phyloP scores from a whole-genome alignment of 2,797 vertebrate genomes.

The Sitta carolinensis region DNA sequence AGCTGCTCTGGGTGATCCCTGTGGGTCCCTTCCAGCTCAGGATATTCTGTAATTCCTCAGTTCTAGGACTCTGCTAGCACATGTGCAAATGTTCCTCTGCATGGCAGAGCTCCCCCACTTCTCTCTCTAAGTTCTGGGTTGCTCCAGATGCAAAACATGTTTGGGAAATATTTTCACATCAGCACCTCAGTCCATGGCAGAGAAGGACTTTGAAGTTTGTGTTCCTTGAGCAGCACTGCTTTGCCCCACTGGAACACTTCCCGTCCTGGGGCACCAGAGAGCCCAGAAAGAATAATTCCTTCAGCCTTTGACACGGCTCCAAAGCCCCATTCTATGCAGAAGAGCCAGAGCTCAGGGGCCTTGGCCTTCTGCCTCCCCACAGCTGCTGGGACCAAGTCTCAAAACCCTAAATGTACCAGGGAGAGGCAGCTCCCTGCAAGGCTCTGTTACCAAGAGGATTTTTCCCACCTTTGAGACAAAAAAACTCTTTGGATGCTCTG shows the following conservation, averaged over 20 bases:
- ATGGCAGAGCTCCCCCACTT: not conserved
- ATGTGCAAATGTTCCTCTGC: not conserved
- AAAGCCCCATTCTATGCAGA: not conserved
- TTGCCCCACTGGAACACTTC: not conserved
- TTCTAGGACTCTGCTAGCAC: not conserved
- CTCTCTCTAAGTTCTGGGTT: not conserved
- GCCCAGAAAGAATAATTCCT: not conserved
- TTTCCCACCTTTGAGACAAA: not conserved
- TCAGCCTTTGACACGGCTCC: not conserved
- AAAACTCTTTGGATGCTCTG: not conserved
- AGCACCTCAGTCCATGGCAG: not conserved
- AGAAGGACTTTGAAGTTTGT: not conserved
- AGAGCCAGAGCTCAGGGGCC: not conserved
- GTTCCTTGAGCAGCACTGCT: not conserved
- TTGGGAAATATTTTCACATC: conserved; percentile 36
- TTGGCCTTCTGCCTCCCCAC: not conserved
- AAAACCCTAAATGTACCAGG: not conserved
- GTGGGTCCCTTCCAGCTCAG: not conserved
- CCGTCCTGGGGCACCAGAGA: not conserved
- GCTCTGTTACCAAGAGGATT: not conserved
- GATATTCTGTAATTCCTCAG: not conserved
- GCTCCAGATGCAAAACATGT: conserved; percentile 11
- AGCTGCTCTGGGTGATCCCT: rapidly evolving
- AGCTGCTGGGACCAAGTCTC: not conserved
- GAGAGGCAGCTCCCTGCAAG: not conserved